These are phyloP conservation scores for Garrulus glandarius DNA, from an alignment of 2,797 vertebrate genomes.

Conservation along the genomic window DNA sequence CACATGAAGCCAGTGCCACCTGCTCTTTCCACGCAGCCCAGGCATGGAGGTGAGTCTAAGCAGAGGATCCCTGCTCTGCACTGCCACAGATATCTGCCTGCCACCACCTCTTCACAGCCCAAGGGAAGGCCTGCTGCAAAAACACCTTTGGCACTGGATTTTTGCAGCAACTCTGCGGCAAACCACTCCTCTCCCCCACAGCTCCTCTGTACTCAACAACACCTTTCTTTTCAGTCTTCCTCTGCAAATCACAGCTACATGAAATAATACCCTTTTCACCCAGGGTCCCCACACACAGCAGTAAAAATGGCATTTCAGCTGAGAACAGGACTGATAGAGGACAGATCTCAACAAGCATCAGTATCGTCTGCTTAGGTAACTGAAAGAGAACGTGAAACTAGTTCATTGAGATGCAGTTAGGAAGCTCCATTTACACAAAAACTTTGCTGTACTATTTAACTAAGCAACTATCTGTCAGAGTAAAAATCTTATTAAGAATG, in stretches of 20 bases:
- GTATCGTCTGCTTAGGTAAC: not conserved
- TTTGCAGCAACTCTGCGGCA: not conserved
- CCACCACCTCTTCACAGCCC: not conserved
- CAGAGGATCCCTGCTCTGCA: not conserved
- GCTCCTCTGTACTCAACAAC: not conserved
- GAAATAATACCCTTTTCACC: not conserved
- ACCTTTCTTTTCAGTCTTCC: not conserved
- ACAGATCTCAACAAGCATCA: not conserved
- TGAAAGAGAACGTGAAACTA: not conserved
- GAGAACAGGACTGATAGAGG: not conserved
- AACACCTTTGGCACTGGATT: not conserved
- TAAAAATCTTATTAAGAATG: not conserved
- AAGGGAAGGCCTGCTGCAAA: not conserved
- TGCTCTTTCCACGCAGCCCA: not conserved
- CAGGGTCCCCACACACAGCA: not conserved
- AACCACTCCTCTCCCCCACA: not conserved
- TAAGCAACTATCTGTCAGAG: not conserved
- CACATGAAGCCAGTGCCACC: accelerated
- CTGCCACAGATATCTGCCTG: not conserved
- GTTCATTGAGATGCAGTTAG: not conserved
- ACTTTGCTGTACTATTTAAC: not conserved
- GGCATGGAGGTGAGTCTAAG: accelerated
- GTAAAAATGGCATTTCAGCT: not conserved
- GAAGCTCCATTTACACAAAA: not conserved
- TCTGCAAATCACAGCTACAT: not conserved